Evolutionary conservation across 2,888 invertebrate species (phyloP).

Genomic region (Lasius platythorax): DNA sequence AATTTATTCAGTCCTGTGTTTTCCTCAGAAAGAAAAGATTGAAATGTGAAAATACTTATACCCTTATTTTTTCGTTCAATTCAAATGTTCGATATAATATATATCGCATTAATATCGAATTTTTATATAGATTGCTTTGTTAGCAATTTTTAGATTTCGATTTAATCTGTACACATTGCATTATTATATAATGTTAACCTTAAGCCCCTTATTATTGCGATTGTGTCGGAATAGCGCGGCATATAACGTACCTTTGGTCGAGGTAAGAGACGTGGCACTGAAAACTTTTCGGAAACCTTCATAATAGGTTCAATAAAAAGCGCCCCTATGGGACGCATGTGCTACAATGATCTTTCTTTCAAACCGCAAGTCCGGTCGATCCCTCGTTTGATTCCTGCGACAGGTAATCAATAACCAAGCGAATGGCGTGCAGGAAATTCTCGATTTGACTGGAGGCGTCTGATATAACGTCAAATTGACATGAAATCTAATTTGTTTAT

Average conservation of each 20-base stretch:
- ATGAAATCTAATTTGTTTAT: constrained; percentile 43
- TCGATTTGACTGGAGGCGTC: constrained; percentile 15
- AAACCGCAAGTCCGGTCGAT: constrained; percentile 69
- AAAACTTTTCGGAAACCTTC: constrained; percentile 75
- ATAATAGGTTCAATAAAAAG: constrained; percentile 78
- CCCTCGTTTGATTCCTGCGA: constrained; percentile 73
- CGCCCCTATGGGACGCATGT: constrained; percentile 75
- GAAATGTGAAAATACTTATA: background rate
- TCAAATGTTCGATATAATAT: background rate
- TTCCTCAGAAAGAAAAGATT: background rate
- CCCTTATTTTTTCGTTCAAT: background rate
- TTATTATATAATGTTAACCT: background rate
- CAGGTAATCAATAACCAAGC: constrained; percentile 79
- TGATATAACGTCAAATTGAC: constrained; percentile 26
- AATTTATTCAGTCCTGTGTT: background rate
- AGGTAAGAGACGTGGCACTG: constrained; percentile 48
- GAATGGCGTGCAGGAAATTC: constrained; percentile 64
- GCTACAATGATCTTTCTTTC: constrained; percentile 76
- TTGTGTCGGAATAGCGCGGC: constrained; percentile 7
- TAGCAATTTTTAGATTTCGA: constrained; percentile 12
- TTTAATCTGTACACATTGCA: background rate
- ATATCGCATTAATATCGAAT: background rate
- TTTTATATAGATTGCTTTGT: background rate
- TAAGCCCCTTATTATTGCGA: constrained; percentile 10
- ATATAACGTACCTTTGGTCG: constrained; percentile 49